Conservation (phyloP, 2,888 invertebrate species). For the Melanotus villosus region DNA sequence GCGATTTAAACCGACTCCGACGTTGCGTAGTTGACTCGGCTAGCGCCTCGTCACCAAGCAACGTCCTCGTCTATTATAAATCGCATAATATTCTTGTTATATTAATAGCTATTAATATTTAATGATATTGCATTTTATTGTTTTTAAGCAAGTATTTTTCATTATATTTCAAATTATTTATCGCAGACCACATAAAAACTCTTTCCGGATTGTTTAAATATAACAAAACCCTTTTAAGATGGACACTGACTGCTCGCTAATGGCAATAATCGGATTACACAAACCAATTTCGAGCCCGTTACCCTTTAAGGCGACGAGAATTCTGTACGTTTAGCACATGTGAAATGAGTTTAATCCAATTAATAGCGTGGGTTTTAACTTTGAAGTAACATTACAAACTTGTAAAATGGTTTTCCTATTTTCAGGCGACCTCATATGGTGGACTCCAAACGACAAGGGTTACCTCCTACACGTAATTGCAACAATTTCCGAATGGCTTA, state of each 20-base stretch:
- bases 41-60: too few species aligned
- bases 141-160: too few species aligned
- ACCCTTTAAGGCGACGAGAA: conserved; percentile 2
- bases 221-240: background rate
- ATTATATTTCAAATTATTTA: too few species aligned
- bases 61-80: too few species aligned
- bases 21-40: too few species aligned
- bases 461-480: conserved; percentile 36
- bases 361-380: background rate
- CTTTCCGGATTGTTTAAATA: background rate
- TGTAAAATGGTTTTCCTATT: background rate
- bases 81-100: too few species aligned
- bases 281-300: conserved; percentile 11
- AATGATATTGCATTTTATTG: too few species aligned
- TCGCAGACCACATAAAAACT: too few species aligned
- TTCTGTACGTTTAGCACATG: conserved; percentile 14
- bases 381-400: background rate
- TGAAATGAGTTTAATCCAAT: conserved; percentile 4
- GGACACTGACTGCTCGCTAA: conserved; percentile 6
- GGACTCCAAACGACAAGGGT: conserved; percentile 38
- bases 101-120: too few species aligned
- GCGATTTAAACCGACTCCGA: too few species aligned
- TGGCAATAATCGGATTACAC: conserved; percentile 15
- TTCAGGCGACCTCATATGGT: conserved; percentile 42
- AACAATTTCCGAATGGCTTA: conserved; percentile 41